Conservation (phyloP, 2,888 invertebrate species). For the Drosophila melanosoma region DNA sequence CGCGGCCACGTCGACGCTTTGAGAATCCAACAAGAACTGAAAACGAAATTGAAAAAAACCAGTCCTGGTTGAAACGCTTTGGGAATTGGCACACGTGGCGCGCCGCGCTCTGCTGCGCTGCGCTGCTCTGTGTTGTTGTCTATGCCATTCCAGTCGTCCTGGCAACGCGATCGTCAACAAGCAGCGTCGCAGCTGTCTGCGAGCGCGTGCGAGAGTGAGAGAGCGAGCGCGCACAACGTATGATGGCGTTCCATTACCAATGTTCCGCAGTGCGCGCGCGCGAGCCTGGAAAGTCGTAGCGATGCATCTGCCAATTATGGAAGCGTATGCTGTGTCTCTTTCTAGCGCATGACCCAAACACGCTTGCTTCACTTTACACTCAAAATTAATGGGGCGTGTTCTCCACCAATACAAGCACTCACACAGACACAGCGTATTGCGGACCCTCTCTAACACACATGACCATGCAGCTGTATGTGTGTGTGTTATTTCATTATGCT, state of each 20-base stretch:
- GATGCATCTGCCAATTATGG: conserved; percentile 63
- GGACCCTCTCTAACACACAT: conserved; percentile 44
- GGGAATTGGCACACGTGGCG: conserved; percentile 51
- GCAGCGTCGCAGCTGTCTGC: conserved; percentile 16
- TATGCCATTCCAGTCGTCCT: conserved; percentile 79
- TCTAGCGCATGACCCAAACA: conserved; percentile 22
- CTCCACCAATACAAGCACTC: conserved; percentile 24
- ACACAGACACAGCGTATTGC: conserved; percentile 42
- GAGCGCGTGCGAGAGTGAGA: conserved; percentile 27
- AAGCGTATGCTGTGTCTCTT: conserved; percentile 48
- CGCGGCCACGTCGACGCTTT: conserved; percentile 82
- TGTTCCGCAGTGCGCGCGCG: conserved; percentile 39
- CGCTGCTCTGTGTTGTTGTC: conserved; percentile 40
- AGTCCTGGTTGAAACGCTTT: conserved; percentile 80
- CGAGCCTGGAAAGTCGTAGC: conserved; percentile 57
- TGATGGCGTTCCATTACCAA: conserved; percentile 43
- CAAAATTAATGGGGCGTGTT: conserved; percentile 66
- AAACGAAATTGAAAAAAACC: conserved; percentile 84
- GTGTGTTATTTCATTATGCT: conserved; percentile 56
- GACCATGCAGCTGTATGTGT: conserved; percentile 6
- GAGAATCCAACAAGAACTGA: conserved; percentile 85
- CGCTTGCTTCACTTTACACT: conserved; percentile 43
- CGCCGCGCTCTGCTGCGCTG: conserved; percentile 17
- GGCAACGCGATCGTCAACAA: conserved; percentile 71
- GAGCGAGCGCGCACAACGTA: not conserved